Evolutionary conservation across 2,113 vertebrate species (phyloP).

Genomic region (human): DNA sequence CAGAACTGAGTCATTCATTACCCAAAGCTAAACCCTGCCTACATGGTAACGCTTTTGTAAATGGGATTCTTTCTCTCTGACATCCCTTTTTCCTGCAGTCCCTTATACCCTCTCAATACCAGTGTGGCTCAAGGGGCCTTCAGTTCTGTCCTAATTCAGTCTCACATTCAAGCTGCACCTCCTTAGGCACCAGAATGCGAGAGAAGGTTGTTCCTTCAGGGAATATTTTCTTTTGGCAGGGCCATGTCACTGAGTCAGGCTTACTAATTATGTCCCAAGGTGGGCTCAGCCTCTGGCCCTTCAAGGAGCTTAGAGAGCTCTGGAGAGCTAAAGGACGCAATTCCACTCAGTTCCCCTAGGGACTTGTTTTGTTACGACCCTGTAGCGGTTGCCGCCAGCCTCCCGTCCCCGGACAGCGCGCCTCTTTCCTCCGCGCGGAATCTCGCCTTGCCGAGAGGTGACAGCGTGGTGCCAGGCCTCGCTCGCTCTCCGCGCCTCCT

Average conservation of each 20-base stretch:
- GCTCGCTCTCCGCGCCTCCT: too few species aligned
- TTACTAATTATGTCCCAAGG: neutral
- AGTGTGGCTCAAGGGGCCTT: neutral
- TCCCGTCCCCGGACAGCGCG: neutral
- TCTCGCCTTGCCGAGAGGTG: neutral
- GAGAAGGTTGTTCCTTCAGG: neutral
- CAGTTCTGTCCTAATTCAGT: neutral
- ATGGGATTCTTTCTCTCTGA: neutral
- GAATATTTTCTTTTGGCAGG: neutral
- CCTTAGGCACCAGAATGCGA: too few species aligned
- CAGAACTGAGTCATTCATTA: neutral
- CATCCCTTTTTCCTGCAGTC: neutral
- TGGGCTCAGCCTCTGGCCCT: neutral
- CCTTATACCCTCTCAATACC: neutral
- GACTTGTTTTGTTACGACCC: neutral
- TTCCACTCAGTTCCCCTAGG: neutral
- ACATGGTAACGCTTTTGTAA: neutral
- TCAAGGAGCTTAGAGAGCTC: neutral
- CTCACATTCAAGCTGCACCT: neutral
- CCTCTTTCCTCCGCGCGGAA: neutral
- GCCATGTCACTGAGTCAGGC: neutral
- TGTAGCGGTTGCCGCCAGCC: neutral
- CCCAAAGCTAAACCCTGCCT: neutral
- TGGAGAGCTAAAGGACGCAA: neutral
- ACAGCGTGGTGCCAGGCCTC: too few species aligned